Percentiles rank a stretch among this genome's conserved stretches.
These are phyloP conservation scores for Pristionchus maxplancki DNA, from an alignment of 2,888 invertebrate species.

Conservation along the genomic window DNA sequence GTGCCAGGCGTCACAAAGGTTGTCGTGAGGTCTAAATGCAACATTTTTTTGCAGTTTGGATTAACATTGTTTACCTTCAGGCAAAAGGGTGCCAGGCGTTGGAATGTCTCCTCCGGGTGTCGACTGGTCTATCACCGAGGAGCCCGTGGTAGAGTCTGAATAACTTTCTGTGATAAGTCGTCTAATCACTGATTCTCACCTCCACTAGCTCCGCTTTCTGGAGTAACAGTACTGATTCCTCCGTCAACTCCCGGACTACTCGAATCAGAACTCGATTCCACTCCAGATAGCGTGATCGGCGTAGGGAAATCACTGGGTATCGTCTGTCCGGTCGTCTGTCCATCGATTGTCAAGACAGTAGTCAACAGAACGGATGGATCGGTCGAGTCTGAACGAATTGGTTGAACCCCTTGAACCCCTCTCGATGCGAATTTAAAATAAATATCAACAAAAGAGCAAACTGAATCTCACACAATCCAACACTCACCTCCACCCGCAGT, in stretches of 20 bases:
- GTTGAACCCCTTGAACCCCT: not conserved
- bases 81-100: not conserved
- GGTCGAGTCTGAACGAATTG: not conserved
- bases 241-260: not conserved
- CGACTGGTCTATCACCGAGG: not conserved
- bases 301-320: constrained; percentile 12
- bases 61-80: not conserved
- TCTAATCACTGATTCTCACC: not conserved
- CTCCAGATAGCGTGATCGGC: not conserved
- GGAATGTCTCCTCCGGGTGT: not conserved
- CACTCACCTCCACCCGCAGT: not conserved
- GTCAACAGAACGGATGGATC: not conserved
- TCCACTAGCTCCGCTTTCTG: not conserved
- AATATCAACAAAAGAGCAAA: not conserved
- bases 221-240: not conserved
- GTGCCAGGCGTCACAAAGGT: not conserved
- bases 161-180: not conserved
- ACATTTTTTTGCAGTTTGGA: not conserved
- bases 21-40: too few species aligned
- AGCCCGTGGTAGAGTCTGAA: not conserved
- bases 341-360: not conserved
- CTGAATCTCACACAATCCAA: not conserved
- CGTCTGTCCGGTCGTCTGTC: not conserved
- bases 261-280: not conserved
- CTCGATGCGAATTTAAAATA: not conserved